A percentile compares a stretch with the other conserved stretches of the same genome.
Conservation (phyloP, 2,113 vertebrate genomes). For the Parus major region DNA sequence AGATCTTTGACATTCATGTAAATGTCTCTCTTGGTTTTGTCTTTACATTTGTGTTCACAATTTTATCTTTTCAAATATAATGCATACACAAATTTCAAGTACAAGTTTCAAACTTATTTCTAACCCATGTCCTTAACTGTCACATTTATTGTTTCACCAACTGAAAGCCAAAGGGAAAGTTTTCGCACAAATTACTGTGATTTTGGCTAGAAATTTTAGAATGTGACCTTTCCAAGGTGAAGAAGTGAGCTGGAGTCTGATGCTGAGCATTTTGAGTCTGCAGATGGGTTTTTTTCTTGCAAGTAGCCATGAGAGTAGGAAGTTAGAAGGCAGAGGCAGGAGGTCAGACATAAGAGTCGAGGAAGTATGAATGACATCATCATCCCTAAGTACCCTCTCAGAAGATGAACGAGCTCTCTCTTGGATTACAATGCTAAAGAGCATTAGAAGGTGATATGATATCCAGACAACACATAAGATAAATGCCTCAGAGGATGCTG, state of each 20-base stretch:
- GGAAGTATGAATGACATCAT: constrained; percentile 83
- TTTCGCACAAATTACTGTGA: not conserved
- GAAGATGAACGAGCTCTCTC: constrained; percentile 72
- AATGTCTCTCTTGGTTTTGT: not conserved
- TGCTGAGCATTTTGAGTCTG: constrained; percentile 12
- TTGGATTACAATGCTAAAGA: constrained; percentile 78
- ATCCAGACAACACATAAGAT: constrained; percentile 73
- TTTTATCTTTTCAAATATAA: not conserved
- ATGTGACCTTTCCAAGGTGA: constrained; percentile 5
- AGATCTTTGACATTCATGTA: not conserved
- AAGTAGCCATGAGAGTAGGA: constrained; percentile 51
- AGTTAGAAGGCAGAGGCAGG: constrained; percentile 49
- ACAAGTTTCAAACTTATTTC: not conserved
- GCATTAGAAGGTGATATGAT: constrained; percentile 80
- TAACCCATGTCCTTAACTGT: not conserved
- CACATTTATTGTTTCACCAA: not conserved
- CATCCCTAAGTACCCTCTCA: constrained; percentile 62
- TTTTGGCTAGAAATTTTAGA: constrained; percentile 9
- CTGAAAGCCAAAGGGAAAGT: not conserved
- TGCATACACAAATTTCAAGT: not conserved
- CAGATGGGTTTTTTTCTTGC: not conserved
- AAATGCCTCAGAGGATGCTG: constrained; percentile 60
- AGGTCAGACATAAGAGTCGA: constrained; percentile 61
- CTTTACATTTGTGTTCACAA: not conserved
- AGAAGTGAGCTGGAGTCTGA: not conserved